Conservation (phyloP, 2,113 vertebrate species). For the Pheucticus melanocephalus region DNA sequence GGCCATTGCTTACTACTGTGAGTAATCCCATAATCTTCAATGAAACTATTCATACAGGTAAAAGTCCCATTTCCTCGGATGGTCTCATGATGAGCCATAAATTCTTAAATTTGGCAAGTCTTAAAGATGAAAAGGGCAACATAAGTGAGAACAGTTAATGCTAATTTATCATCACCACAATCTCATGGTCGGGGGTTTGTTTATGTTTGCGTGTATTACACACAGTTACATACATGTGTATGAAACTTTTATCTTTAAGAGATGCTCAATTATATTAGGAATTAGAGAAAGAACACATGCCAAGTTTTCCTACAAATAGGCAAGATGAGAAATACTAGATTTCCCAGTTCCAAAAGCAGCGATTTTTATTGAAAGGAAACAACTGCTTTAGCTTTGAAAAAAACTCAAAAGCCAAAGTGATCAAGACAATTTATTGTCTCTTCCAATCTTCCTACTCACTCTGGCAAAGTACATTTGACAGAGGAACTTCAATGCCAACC, state of each 20-base stretch:
- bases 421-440: background rate
- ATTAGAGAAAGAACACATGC: background rate
- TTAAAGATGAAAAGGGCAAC: background rate
- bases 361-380: background rate
- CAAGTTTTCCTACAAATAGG: background rate
- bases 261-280: background rate
- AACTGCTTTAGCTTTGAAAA: background rate
- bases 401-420: background rate
- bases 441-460: background rate
- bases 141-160: background rate
- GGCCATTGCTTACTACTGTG: background rate
- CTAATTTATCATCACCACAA: background rate
- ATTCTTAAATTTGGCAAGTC: background rate
- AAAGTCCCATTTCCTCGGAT: background rate
- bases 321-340: background rate
- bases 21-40: background rate
- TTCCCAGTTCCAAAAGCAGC: background rate
- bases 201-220: background rate
- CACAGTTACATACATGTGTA: background rate
- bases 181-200: background rate
- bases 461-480: background rate
- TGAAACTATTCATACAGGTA: background rate
- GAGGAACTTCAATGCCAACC: background rate
- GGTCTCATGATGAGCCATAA: background rate
- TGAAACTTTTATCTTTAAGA: background rate